Evolutionary conservation across 2,888 invertebrate genomes (phyloP), one percentile per base, ranked within the genome.

Genomic region (Branchipolynoe longqiensis): DNA sequence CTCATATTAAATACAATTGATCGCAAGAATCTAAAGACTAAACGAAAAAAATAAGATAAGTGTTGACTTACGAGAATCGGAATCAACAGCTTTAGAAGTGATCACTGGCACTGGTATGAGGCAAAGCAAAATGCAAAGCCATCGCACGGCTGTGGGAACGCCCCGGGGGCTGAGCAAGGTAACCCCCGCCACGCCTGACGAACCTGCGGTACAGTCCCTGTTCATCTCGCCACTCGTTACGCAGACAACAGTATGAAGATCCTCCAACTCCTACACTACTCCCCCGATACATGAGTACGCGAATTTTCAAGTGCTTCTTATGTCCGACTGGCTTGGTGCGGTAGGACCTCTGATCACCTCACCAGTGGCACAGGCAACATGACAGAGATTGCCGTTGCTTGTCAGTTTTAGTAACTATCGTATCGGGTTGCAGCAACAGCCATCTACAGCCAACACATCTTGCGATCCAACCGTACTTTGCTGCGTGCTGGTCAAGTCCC

Each of bases 61-160:
- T 33, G 22, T 4, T 69, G 36, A 8, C 69, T 36, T 69, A 69
- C 69, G 22, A 36, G 69, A 33, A 69, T 4, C n/a, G 12, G 69
- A 69, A 69, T 69, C 69, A 31, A 69, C 69, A 33, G 69, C 69
- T 22, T 25, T 69, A n/a, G 69, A 14, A 38, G 33, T 36, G 4
- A 38, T 38, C 18, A 36, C 36, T 69, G 69, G 38, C 38, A 38
- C 0, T 0, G 33, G 62, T 3, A 28, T 33, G 33, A 69, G n/a
- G 8, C 12, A 69, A n/a, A 69, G 69, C 14, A 69, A n/a, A n/a
- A n/a, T n/a, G 36, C 12, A 69, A 33, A 14, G 18, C 22, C 69
- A 33, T 36, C 14, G 38, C 18, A 3, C 14, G 12, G 3, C 36
- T 33, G 18, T 36, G n/a, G 69, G 38, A 33, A 18, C 36, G 33